These are phyloP conservation scores for Eulithis testata DNA, from an alignment of 2,888 invertebrate species.

Conservation along the genomic window DNA sequence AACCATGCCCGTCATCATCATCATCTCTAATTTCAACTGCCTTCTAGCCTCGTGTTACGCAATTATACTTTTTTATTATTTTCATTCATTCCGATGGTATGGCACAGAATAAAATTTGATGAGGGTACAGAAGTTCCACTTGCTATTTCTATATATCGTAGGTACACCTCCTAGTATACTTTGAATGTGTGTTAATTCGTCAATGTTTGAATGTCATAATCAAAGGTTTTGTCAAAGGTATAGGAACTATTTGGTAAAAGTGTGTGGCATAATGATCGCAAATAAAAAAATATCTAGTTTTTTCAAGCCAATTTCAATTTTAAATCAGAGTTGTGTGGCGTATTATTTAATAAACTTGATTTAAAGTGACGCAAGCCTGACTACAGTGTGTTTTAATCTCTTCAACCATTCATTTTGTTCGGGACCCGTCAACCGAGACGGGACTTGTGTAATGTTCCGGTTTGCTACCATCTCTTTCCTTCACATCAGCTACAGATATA, in stretches of 20 bases:
- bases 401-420: conserved; percentile 79
- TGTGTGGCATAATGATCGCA: too few relatives aligned
- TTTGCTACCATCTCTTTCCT: conserved; percentile 54
- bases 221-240: too few relatives aligned
- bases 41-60: conserved; percentile 70
- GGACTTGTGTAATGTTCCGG: conserved; percentile 79
- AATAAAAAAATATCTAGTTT: neutral
- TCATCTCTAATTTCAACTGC: conserved; percentile 45
- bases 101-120: conserved; percentile 41
- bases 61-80: conserved; percentile 72
- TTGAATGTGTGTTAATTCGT: too few relatives aligned
- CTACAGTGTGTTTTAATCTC: conserved; percentile 77
- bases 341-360: neutral
- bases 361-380: conserved; percentile 30
- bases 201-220: too few relatives aligned
- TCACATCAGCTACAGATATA: conserved; percentile 31
- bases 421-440: conserved; percentile 79
- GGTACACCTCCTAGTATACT: too few relatives aligned
- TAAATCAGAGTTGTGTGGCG: neutral
- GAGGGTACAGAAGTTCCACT: conserved; percentile 13
- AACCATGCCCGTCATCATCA: conserved; percentile 33
- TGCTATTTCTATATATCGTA: neutral
- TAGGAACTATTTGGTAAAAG: too few relatives aligned
- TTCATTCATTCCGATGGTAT: conserved; percentile 76
- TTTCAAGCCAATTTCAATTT: neutral